A percentile compares a stretch with the other conserved stretches of the same genome.
phyloP scores from a whole-genome alignment of 2,888 invertebrate genomes.

The Cataglyphis albicans region DNA sequence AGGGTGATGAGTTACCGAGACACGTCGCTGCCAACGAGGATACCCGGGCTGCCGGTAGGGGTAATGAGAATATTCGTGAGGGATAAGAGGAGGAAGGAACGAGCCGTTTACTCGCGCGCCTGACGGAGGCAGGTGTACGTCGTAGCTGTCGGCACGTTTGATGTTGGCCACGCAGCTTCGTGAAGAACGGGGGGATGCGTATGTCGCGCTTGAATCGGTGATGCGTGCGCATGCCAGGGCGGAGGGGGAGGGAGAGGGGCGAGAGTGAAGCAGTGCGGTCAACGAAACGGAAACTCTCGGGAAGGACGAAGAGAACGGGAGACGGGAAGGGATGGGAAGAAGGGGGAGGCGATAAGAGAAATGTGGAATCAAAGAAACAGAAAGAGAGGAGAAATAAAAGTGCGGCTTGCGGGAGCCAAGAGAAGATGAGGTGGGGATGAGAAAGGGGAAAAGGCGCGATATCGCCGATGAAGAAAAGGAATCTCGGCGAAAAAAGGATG shows the following conservation, averaged over 20 bases:
- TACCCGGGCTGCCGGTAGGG: constrained; percentile 66
- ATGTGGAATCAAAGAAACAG: constrained; percentile 52
- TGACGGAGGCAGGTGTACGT: constrained; percentile 81
- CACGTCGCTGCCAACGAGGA: constrained; percentile 63
- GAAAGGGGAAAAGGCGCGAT: constrained; percentile 10
- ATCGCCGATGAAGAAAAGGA: not conserved
- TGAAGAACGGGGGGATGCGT: constrained; percentile 74
- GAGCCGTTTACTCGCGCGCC: constrained; percentile 76
- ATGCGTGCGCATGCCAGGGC: constrained; percentile 60
- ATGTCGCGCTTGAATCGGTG: constrained; percentile 73
- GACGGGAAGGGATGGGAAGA: not conserved
- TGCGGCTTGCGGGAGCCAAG: not conserved
- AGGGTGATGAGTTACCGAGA: constrained; percentile 35
- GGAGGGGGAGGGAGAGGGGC: constrained; percentile 35
- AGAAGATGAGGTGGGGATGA: not conserved
- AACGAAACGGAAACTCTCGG: constrained; percentile 38
- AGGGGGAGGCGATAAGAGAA: constrained; percentile 41
- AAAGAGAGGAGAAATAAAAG: constrained; percentile 39
- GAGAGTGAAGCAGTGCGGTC: constrained; percentile 47
- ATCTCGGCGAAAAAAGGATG: constrained; percentile 11
- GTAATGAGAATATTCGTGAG: constrained; percentile 77
- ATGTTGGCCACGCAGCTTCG: constrained; percentile 76
- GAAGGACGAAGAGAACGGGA: constrained; percentile 25
- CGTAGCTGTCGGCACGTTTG: constrained; percentile 81
- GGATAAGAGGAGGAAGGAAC: constrained; percentile 72